A percentile compares a stretch with the other conserved stretches of the same genome.
Conservation (phyloP, 2,113 vertebrate genomes). For the Mola mola region DNA sequence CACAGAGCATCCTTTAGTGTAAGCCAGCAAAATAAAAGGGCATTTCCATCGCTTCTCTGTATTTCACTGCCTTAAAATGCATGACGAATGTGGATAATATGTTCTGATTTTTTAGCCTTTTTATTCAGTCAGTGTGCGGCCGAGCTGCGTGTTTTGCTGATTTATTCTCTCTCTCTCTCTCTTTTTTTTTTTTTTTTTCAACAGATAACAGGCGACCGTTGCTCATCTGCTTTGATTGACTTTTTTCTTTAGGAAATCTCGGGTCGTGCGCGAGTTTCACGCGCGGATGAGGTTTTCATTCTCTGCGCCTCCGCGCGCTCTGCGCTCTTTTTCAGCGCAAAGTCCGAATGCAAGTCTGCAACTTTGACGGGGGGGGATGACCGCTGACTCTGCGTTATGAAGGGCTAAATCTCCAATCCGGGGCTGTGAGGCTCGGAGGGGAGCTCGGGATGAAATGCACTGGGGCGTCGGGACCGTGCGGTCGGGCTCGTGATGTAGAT, state of each 20-base stretch:
- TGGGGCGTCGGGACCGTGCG: constrained; percentile 36
- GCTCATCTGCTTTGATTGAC: constrained; percentile 32
- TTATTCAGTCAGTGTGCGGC: too few relatives aligned
- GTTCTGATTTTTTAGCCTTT: too few relatives aligned
- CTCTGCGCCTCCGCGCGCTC: constrained; percentile 29
- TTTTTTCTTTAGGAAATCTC: constrained; percentile 24
- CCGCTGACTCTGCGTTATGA: constrained; percentile 71
- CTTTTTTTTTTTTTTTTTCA: constrained; percentile 5
- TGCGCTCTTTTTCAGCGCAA: constrained; percentile 62
- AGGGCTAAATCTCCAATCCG: constrained; percentile 53
- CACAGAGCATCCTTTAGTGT: constrained; percentile 66
- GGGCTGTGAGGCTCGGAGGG: constrained; percentile 21
- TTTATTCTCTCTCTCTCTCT: not conserved
- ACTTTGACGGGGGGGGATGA: constrained; percentile 68
- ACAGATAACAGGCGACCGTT: not conserved
- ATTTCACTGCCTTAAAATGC: constrained; percentile 27
- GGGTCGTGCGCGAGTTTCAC: constrained; percentile 46
- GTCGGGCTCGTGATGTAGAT: constrained; percentile 68
- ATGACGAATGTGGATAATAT: constrained; percentile 14
- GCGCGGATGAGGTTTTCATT: constrained; percentile 48
- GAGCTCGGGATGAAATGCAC: constrained; percentile 22
- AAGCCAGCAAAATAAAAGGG: constrained; percentile 27
- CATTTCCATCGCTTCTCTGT: not conserved
- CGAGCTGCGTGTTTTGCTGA: not conserved
- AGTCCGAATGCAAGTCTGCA: constrained; percentile 49